These are phyloP conservation scores for Corella eumyota DNA, from an alignment of 23 tunicate species.

Conservation along the genomic window DNA sequence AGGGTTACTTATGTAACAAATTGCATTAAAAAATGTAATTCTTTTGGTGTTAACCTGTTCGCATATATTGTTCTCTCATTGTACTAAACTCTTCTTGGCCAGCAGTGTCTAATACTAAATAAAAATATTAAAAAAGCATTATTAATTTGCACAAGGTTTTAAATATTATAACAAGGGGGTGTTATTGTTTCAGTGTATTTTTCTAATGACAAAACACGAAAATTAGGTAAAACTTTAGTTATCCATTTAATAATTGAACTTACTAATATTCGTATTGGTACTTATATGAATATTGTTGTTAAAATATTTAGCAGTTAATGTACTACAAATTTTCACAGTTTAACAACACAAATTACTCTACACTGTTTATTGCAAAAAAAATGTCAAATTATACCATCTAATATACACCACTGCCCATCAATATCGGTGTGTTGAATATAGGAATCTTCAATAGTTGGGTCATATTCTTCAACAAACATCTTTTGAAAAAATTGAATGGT, in stretches of 20 bases:
- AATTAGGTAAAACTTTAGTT: background rate
- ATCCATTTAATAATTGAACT: no score
- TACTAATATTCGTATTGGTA: no score
- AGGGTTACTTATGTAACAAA: background rate
- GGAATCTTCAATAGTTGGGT: conserved; percentile 94
- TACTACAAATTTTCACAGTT: no score
- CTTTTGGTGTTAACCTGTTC: conserved; percentile 82
- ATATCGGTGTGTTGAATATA: conserved; percentile 96
- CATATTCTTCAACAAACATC: conserved; percentile 97
- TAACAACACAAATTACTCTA: no score
- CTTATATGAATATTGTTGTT: no score
- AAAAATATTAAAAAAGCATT: background rate
- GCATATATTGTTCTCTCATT: conserved; percentile 95
- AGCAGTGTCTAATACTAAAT: conserved; percentile 77
- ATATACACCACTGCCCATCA: conserved; percentile 89
- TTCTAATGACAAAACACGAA: background rate
- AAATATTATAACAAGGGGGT: background rate
- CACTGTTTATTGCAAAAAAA: no score
- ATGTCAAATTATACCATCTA: conserved; percentile 85
- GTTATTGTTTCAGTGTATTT: background rate
- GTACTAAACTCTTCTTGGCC: conserved; percentile 97
- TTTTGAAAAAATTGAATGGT: conserved; percentile 94
- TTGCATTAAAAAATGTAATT: no score
- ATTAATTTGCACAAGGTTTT: background rate
- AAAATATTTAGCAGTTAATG: no score